Base-by-base conservation (phyloP, 2,113 vertebrate genomes). In the Hymenochirus boettgeri region DNA sequence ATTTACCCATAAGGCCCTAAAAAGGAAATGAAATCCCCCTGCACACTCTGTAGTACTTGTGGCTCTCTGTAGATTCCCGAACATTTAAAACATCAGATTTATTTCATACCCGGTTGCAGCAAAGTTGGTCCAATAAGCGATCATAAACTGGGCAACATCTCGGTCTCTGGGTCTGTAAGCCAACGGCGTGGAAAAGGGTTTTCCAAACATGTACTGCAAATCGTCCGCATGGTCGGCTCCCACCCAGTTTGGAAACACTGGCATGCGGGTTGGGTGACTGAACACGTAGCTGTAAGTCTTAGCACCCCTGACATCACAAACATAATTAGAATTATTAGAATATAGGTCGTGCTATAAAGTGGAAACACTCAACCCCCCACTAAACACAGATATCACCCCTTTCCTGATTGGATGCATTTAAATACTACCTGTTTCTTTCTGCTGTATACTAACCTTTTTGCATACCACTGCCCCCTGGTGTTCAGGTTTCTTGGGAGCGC, bases 101-200 rank as follows among this genome's bases (percentile, higher is more conserved):
- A 35, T 13, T 35, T 13, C 88, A 89, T 89, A 99, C 96, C 96
- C 96, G 0, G 86, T 91, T 54, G 57, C 88, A 73, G 95, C 96
- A 25, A 99, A 99, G 80, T 99, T 99, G 85, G 91, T 94, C 96
- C 96, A 99, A 76, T 96, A 99, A 70, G 91, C 89, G 0, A 99
- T 99, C 78, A 97, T 79, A 73, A 75, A 62, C 22, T 69, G 29
- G 1, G 96, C 89, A 29, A 95, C 72, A 0, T 82, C 82, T 15
- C 92, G 87, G 72, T 99, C 86, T 46, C 83, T 77, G 5, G 89
- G 35, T 62, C 69, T 71, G 84, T 99, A 99, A 19, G 58, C 90
- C 65, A 93, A 22, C 0, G 89, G 89, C 0, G 86, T 88, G 54
- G 45, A 6, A 0, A 95, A 94, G 21, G 96, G 96, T 66, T 95